Percentiles rank a stretch among this genome's conserved stretches.
Evolutionary conservation across 2,797 vertebrate species (phyloP).

Genomic region (Smutsia temminckii): DNA sequence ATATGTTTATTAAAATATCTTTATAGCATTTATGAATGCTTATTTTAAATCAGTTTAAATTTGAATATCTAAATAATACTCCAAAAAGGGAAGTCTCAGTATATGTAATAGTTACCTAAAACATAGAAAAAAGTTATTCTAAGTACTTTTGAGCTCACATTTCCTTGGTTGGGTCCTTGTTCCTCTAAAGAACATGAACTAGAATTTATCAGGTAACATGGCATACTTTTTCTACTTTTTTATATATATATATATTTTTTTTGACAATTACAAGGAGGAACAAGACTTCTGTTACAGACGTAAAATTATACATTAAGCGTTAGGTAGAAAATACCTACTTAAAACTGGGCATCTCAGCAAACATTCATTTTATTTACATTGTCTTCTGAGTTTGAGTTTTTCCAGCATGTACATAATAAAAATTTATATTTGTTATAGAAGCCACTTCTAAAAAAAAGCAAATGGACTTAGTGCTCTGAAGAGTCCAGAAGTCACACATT

Average conservation of each 20-base stretch:
- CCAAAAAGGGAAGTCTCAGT: background rate
- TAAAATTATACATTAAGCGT: background rate
- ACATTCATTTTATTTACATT: background rate
- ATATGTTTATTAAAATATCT: background rate
- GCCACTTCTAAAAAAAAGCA: constrained; percentile 52
- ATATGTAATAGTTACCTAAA: background rate
- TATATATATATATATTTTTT: background rate
- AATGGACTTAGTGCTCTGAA: background rate
- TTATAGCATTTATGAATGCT: background rate
- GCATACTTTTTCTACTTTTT: background rate
- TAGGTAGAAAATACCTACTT: background rate
- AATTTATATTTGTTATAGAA: constrained; percentile 28
- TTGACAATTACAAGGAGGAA: background rate
- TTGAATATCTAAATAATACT: background rate
- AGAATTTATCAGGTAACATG: background rate
- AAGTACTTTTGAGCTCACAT: constrained; percentile 6
- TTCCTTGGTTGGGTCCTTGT: background rate
- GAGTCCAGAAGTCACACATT: background rate
- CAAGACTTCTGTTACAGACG: background rate
- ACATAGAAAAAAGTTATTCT: background rate
- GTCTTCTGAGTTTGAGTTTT: background rate
- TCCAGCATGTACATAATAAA: constrained; percentile 8
- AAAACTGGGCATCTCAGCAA: constrained; percentile 22
- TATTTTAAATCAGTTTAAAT: constrained; percentile 25
- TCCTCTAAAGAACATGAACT: background rate